Conservation (phyloP, 2,888 invertebrate genomes). For the Ochropacha duplaris region DNA sequence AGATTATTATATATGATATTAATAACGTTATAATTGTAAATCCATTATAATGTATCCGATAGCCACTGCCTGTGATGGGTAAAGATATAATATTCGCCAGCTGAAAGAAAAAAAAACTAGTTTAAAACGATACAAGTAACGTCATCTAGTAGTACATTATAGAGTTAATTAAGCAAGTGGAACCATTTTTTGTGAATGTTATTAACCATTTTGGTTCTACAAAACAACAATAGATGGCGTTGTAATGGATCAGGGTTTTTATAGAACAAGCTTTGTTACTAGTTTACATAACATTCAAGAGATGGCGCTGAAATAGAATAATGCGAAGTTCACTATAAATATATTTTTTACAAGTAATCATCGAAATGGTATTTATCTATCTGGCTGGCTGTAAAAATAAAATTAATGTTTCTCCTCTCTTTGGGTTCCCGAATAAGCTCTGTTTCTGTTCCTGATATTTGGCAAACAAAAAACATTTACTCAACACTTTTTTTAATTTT, state of each 20-base stretch:
- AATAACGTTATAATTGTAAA: conserved; percentile 14
- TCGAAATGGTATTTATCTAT: no score
- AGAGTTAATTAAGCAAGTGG: conserved; percentile 23
- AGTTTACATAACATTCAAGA: not conserved
- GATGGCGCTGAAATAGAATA: not conserved
- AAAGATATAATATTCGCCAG: conserved; percentile 59
- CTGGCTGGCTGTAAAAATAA: no score
- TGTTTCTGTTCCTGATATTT: no score
- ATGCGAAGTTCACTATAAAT: not conserved
- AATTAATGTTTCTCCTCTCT: no score
- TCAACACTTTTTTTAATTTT: no score
- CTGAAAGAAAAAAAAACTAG: conserved; percentile 46
- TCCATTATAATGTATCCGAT: conserved; percentile 14
- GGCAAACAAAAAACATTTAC: no score
- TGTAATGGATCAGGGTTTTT: not conserved
- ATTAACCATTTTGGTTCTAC: not conserved
- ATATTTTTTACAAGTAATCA: no score
- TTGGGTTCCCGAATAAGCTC: no score
- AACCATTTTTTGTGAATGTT: not conserved
- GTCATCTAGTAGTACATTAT: conserved; percentile 25
- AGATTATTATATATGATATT: not conserved
- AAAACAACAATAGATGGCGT: not conserved
- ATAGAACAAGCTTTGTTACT: not conserved
- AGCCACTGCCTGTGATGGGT: conserved; percentile 43
- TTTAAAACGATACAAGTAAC: conserved; percentile 6